phyloP scores from a whole-genome alignment of 2,113 vertebrate genomes.

The Alces alces region DNA sequence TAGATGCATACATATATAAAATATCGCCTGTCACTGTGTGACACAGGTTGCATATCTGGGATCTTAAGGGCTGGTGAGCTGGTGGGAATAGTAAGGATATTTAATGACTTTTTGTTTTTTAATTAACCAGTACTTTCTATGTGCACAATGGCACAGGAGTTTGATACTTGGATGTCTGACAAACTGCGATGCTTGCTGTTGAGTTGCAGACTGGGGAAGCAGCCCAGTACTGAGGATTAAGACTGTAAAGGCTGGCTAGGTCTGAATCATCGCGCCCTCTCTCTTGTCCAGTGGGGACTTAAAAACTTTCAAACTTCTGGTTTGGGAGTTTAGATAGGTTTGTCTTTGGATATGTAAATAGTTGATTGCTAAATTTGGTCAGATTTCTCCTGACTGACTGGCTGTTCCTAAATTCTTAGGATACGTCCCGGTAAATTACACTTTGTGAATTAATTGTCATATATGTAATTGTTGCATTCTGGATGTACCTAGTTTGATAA shows the following conservation, averaged over 20 bases:
- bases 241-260: slow-evolving; percentile 78
- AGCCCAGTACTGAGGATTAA: slow-evolving; percentile 73
- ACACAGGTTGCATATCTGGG: slow-evolving; percentile 69
- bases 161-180: slow-evolving; percentile 73
- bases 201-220: slow-evolving; percentile 64
- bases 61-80: slow-evolving; percentile 77
- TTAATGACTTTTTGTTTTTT: slow-evolving; percentile 76
- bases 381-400: slow-evolving; percentile 85
- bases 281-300: slow-evolving; percentile 68
- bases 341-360: slow-evolving; percentile 83
- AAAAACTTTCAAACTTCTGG: slow-evolving; percentile 75
- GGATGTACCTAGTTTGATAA: slow-evolving; percentile 87
- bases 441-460: slow-evolving; percentile 88
- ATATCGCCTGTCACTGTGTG: slow-evolving; percentile 78
- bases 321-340: slow-evolving; percentile 80
- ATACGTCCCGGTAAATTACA: slow-evolving; percentile 86
- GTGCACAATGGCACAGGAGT: slow-evolving; percentile 73
- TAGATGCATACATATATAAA: background rate
- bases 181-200: slow-evolving; percentile 75
- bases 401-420: slow-evolving; percentile 85
- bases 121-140: slow-evolving; percentile 75
- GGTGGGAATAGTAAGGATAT: slow-evolving; percentile 73
- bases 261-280: slow-evolving; percentile 71
- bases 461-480: slow-evolving; percentile 89
- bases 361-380: slow-evolving; percentile 80